These are phyloP conservation scores for Seriola rivoliana DNA, from an alignment of 2,113 vertebrate genomes.

Conservation along the genomic window DNA sequence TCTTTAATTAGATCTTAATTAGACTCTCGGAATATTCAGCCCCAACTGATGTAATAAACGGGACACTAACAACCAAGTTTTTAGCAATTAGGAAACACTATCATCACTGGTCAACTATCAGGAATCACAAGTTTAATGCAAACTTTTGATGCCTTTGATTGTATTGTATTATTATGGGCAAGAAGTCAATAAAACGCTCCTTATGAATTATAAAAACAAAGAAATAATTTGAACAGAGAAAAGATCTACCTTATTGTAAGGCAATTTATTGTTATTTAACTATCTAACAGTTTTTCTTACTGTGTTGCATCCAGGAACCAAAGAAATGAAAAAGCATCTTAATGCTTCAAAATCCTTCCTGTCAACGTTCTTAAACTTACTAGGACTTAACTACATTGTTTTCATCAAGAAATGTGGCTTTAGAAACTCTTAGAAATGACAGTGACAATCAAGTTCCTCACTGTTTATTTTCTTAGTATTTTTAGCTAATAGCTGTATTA, in stretches of 20 bases:
- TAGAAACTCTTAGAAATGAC: background rate
- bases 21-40: slow-evolving; percentile 76
- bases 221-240: too few relatives aligned
- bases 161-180: background rate
- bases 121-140: background rate
- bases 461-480: background rate
- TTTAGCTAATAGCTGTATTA: background rate
- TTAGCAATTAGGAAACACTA: background rate
- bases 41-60: background rate
- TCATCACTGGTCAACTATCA: background rate
- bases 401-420: background rate
- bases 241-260: too few relatives aligned
- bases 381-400: too few relatives aligned
- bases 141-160: background rate
- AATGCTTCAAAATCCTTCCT: background rate
- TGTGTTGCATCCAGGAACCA: too few relatives aligned
- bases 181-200: background rate
- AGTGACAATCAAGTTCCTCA: background rate
- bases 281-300: too few relatives aligned
- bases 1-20: slow-evolving; percentile 63
- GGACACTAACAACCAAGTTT: background rate
- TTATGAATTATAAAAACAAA: too few relatives aligned
- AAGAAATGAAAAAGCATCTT: too few relatives aligned
- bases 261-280: too few relatives aligned
- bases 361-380: background rate